Percentiles rank a stretch among this genome's conserved stretches.
These are phyloP conservation scores for Cepphus grylle DNA, from an alignment of 2,113 vertebrate species.

Conservation along the genomic window DNA sequence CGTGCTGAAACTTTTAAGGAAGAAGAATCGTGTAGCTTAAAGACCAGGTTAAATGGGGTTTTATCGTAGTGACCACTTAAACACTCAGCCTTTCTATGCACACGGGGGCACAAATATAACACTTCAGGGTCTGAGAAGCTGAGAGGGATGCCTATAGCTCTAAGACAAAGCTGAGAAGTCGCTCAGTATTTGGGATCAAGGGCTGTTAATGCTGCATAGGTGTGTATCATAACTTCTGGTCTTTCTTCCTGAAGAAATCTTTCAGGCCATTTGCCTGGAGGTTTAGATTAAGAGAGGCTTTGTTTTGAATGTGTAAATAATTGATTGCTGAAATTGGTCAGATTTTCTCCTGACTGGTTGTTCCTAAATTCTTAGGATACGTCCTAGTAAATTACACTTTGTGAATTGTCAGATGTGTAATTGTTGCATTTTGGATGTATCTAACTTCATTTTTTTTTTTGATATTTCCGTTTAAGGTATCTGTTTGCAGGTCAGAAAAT, in stretches of 20 bases:
- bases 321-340: conserved; percentile 74
- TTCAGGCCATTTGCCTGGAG: conserved; percentile 70
- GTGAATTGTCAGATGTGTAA: conserved; percentile 85
- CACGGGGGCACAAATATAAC: conserved; percentile 57
- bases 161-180: conserved; percentile 46
- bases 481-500: conserved; percentile 99
- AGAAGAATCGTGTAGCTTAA: conserved; percentile 27
- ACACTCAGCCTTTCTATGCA: conserved; percentile 71
- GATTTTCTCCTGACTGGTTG: conserved; percentile 78
- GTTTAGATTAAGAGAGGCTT: conserved; percentile 73
- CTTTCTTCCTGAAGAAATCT: conserved; percentile 65
- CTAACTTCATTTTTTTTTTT: conserved; percentile 76
- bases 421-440: conserved; percentile 85
- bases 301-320: conserved; percentile 77
- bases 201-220: conserved; percentile 70
- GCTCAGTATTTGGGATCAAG: conserved; percentile 63
- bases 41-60: conserved; percentile 63
- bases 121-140: conserved; percentile 65
- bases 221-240: conserved; percentile 59
- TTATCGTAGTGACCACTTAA: conserved; percentile 57
- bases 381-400: conserved; percentile 83
- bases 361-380: conserved; percentile 81
- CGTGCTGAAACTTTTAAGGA: not conserved
- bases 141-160: conserved; percentile 64
- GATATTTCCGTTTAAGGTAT: conserved; percentile 85